phyloP scores from a whole-genome alignment of 2,113 vertebrate species.

The Muntiacus reevesi region DNA sequence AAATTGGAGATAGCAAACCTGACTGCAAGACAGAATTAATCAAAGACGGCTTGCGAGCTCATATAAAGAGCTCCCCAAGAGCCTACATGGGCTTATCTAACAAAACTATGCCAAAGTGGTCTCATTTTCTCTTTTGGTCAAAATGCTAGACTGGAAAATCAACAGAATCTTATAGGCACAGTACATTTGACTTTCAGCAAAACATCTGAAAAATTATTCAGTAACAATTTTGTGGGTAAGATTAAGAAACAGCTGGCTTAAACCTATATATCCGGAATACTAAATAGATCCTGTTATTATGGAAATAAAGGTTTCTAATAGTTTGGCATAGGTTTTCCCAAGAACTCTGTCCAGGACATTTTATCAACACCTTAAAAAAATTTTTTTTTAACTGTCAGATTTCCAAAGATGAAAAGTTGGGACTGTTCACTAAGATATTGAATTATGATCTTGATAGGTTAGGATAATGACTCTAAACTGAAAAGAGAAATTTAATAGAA shows the following conservation, averaged over 20 bases:
- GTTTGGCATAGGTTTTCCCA: background rate
- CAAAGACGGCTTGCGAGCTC: background rate
- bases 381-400: background rate
- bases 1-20: background rate
- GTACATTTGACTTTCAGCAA: background rate
- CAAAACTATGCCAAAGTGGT: background rate
- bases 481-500: background rate
- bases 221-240: conserved; percentile 4
- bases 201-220: conserved; percentile 17
- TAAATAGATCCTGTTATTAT: background rate
- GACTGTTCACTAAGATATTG: background rate
- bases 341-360: background rate
- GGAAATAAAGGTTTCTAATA: background rate
- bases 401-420: background rate
- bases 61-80: background rate
- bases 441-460: background rate
- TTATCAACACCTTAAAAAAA: conserved; percentile 15
- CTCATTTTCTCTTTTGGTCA: background rate
- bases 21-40: background rate
- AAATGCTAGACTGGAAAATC: background rate
- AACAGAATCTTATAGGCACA: background rate
- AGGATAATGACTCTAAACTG: background rate
- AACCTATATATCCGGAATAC: background rate
- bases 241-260: background rate
- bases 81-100: background rate